These are phyloP conservation scores for Junonia oenone DNA, from an alignment of 2,888 invertebrate species.

Conservation along the genomic window DNA sequence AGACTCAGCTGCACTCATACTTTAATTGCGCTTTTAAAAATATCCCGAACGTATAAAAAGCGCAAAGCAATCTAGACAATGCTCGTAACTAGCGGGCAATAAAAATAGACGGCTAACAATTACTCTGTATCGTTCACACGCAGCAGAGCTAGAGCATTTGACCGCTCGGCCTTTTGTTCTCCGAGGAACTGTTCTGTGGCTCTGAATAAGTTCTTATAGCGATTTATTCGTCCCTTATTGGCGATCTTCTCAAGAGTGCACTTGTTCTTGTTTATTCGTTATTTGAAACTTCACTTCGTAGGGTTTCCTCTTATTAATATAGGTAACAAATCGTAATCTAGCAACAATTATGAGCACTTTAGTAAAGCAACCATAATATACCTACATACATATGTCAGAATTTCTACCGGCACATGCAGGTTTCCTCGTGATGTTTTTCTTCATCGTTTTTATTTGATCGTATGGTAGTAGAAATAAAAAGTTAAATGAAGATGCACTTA, in stretches of 20 bases:
- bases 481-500: too few relatives aligned
- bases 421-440: too few relatives aligned
- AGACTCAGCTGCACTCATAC: neutral
- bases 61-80: neutral
- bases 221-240: neutral
- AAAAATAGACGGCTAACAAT: neutral
- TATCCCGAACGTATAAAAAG: neutral
- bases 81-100: neutral
- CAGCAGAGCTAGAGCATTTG: neutral
- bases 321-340: too few relatives aligned
- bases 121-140: neutral
- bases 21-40: neutral
- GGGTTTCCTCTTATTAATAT: too few relatives aligned
- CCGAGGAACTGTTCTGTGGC: neutral
- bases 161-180: neutral
- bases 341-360: too few relatives aligned
- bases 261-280: neutral
- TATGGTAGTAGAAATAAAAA: too few relatives aligned
- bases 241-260: neutral
- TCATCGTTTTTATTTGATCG: too few relatives aligned
- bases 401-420: too few relatives aligned
- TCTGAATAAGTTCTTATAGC: neutral
- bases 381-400: too few relatives aligned
- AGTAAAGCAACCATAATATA: too few relatives aligned
- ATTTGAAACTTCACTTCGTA: too few relatives aligned